Evolutionary conservation across 2,888 invertebrate species (phyloP), one percentile per base, ranked within the genome.

Genomic region (Adineta ricciae): DNA sequence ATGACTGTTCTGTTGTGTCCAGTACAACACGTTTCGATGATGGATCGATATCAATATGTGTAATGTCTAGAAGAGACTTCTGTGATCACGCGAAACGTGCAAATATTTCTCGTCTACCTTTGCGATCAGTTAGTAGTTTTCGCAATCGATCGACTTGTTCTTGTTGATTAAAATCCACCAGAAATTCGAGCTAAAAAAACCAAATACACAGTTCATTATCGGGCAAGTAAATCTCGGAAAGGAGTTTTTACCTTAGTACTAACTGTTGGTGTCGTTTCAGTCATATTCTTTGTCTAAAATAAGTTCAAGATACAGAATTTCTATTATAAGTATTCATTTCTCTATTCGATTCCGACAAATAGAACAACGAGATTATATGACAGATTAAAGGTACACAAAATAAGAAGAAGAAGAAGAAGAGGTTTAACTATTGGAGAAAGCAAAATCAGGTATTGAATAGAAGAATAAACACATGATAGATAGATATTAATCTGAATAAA

Each of bases 21-120:
- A 95, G 92, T 86, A 94, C 89, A 5, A 95, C 93, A 0, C 93
- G 93, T n/a, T 93, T 93, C 84, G 92, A 92, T 87, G 93, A 92
- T 84, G 93, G 91, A 85, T 92, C 90, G 32, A 93, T 92, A n/a
- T 90, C 87, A 41, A 93, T 88, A 82, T 90, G 90, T 84, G 91
- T 88, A 41, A 93, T 90, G 19, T 92, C 93, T 89, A 87, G 16
- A 49, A 84, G 24, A 78, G 1, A 64, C 32, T 64, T 16, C 16
- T 16, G 27, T 4, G 16, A 32, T 19, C 0, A 16, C 32, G 4
- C 19, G 32, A 3, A 7, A 36, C 4, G 32, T 64, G 0, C 2
- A 24, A 38, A 32, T 7, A 36, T 11, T 41, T 9, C 24, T 78
- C 1, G 1, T 41, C 3, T 41, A 78, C 78, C 78, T 24, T 78